phyloP scores from a whole-genome alignment of 2,888 invertebrate genomes.

The Crioceris asparagi region DNA sequence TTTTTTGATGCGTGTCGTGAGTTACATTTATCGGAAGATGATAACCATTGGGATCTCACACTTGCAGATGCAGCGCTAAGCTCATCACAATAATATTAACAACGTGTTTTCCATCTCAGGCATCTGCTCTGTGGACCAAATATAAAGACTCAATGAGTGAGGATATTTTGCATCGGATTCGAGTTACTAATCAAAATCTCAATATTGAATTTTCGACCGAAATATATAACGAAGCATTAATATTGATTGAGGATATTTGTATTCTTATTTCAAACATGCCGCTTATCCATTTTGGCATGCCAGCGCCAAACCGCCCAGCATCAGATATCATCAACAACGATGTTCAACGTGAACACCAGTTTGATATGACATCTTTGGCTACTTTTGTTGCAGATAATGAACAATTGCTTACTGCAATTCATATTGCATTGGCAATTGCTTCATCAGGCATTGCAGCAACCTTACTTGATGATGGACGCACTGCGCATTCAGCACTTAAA shows the following conservation, averaged over 20 bases:
- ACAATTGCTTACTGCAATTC: background rate
- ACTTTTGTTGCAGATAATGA: background rate
- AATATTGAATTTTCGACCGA: too few species aligned
- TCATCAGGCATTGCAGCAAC: background rate
- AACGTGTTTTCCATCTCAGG: background rate
- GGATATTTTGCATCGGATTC: too few species aligned
- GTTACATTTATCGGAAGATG: too few species aligned
- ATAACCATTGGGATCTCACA: too few species aligned
- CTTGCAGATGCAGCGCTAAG: background rate
- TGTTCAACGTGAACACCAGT: too few species aligned
- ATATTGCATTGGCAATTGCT: background rate
- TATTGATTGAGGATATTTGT: background rate
- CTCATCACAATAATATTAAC: background rate
- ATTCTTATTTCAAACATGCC: background rate
- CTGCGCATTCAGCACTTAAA: background rate
- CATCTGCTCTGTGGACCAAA: background rate
- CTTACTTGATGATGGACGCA: background rate
- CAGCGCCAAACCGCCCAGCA: background rate
- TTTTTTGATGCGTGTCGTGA: too few species aligned
- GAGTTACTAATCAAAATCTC: too few species aligned
- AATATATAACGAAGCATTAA: too few species aligned
- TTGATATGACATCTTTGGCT: background rate
- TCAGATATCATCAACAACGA: too few species aligned
- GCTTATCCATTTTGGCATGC: background rate
- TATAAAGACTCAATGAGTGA: slow-evolving; percentile 1